phyloP scores from a whole-genome alignment of 2,113 vertebrate genomes.

The Phoenicopterus ruber region DNA sequence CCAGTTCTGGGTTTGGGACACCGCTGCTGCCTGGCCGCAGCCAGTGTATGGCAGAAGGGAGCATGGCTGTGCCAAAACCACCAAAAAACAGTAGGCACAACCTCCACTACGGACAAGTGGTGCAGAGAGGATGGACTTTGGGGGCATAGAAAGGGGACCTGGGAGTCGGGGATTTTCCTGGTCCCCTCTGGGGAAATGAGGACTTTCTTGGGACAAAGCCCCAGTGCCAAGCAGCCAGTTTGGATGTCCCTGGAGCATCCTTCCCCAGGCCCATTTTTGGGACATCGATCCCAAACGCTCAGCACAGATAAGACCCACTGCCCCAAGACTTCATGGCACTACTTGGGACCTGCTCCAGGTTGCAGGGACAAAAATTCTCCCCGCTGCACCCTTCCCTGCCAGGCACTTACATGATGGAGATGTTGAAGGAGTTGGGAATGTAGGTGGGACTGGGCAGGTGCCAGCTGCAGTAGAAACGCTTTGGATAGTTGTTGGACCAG shows the following conservation, averaged over 20 bases:
- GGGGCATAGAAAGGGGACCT: not conserved
- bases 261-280: not conserved
- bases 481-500: conserved; percentile 94
- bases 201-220: not conserved
- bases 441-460: conserved; percentile 85
- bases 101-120: not conserved
- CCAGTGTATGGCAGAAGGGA: not conserved
- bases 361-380: not conserved
- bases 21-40: not conserved
- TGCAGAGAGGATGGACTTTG: not conserved
- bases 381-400: not conserved
- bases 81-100: rapidly evolving
- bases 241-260: not conserved
- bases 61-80: rapidly evolving
- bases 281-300: not conserved
- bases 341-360: not conserved
- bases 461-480: conserved; percentile 98
- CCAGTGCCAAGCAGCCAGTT: not conserved
- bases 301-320: not conserved
- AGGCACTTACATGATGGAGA: conserved; percentile 89
- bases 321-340: not conserved
- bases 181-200: not conserved
- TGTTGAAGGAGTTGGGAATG: conserved; percentile 90
- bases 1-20: not conserved
- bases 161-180: not conserved